Percentiles rank a stretch among this genome's conserved stretches.
phyloP scores from a whole-genome alignment of 2,888 invertebrate genomes.

The Hemicrepidius hirtus region DNA sequence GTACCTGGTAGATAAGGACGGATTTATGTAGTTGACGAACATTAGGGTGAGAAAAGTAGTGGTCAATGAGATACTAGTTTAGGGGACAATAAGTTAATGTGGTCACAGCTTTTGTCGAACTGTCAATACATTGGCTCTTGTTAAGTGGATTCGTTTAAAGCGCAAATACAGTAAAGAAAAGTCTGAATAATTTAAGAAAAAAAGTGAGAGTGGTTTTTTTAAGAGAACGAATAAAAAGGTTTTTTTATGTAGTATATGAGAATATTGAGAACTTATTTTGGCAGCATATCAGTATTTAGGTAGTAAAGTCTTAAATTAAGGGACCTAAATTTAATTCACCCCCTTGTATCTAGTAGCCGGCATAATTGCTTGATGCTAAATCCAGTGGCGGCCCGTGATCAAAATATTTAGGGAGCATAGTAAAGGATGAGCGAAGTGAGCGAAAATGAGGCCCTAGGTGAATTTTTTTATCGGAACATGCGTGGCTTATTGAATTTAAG shows the following conservation, averaged over 20 bases:
- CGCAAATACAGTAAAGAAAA: neutral
- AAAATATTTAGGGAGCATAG: too few species aligned
- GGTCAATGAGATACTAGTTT: conserved; percentile 48
- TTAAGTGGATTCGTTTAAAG: conserved; percentile 45
- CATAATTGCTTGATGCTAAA: too few species aligned
- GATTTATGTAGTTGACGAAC: conserved; percentile 12
- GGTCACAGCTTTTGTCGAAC: conserved; percentile 47
- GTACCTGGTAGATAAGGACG: conserved; percentile 37
- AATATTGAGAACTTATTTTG: too few species aligned
- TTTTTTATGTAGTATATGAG: neutral
- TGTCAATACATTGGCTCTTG: conserved; percentile 49
- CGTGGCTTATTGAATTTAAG: too few species aligned
- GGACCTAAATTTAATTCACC: too few species aligned
- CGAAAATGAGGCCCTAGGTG: too few species aligned
- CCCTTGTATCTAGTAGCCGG: too few species aligned
- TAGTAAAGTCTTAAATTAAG: too few species aligned
- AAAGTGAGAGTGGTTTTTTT: conserved; percentile 1
- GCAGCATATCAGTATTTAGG: too few species aligned
- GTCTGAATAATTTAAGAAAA: neutral
- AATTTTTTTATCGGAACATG: too few species aligned
- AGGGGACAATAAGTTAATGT: conserved; percentile 55
- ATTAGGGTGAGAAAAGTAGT: conserved; percentile 27
- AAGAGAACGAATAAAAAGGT: neutral
- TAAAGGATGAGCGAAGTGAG: too few species aligned
- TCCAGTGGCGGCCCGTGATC: too few species aligned